Conservation (phyloP, 30 jellyfish, hydroid and myxozoan species). For the Aurelia sp. region DNA sequence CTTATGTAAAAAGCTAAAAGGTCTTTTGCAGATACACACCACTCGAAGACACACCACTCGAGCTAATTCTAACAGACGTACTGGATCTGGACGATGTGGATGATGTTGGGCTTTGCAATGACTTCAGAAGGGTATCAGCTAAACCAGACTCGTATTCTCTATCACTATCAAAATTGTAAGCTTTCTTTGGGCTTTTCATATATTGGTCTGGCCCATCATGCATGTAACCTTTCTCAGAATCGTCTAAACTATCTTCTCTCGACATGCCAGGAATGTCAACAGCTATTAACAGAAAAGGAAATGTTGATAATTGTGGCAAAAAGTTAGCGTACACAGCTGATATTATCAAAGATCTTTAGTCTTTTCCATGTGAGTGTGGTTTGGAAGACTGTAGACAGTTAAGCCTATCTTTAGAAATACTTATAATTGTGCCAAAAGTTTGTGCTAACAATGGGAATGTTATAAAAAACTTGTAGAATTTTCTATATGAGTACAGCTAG, state of each 20-base stretch:
- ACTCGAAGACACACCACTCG: slow-evolving; percentile 28
- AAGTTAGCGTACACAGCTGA: no score
- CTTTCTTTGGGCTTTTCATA: slow-evolving; percentile 27
- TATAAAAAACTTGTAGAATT: no score
- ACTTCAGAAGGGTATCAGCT: slow-evolving; percentile 59
- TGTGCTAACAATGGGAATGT: no score
- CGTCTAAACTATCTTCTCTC: slow-evolving; percentile 43
- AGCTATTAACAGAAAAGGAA: neutral
- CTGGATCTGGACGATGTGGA: slow-evolving; percentile 21
- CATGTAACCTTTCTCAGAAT: slow-evolving; percentile 56
- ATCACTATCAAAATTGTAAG: neutral
- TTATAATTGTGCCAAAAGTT: no score
- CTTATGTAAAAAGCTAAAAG: no score
- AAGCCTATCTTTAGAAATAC: no score
- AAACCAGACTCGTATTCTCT: slow-evolving; percentile 42
- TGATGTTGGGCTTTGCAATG: slow-evolving; percentile 44
- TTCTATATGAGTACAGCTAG: no score
- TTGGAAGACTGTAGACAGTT: no score
- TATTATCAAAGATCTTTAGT: no score
- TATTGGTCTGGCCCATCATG: slow-evolving; percentile 73
- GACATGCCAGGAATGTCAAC: slow-evolving; percentile 15
- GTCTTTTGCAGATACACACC: slow-evolving; percentile 16
- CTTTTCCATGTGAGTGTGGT: no score
- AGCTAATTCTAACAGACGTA: slow-evolving; percentile 27
- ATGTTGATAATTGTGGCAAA: neutral